These are phyloP conservation scores for Lichenostomus cassidix DNA, from an alignment of 2,113 vertebrate genomes.

Conservation along the genomic window DNA sequence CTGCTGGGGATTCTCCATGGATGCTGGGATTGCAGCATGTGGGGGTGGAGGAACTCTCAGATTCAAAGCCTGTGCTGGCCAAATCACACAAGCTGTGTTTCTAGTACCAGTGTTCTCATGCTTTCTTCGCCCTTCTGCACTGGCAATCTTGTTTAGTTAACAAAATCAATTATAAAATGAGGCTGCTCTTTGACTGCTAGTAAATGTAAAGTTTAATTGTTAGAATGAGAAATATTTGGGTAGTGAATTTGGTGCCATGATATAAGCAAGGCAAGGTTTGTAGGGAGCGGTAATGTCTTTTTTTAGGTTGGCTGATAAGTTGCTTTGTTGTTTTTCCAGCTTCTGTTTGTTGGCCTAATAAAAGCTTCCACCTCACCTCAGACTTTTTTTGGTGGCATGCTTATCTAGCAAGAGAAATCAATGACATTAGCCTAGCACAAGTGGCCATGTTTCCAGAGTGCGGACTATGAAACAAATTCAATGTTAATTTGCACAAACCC, in stretches of 20 bases:
- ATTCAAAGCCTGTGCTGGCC: neutral
- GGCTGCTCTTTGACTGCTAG: neutral
- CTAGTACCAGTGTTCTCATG: neutral
- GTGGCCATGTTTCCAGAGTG: neutral
- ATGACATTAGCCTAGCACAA: neutral
- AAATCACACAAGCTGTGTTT: neutral
- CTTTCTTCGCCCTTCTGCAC: neutral
- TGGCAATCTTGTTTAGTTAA: neutral
- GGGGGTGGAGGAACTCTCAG: neutral
- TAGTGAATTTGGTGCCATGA: neutral
- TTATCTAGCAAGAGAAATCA: neutral
- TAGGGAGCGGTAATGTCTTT: constrained; percentile 27
- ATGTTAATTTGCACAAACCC: neutral
- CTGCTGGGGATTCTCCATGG: neutral
- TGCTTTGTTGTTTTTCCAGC: neutral
- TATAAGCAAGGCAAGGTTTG: neutral
- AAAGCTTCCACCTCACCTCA: constrained; percentile 5
- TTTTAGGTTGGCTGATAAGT: constrained; percentile 14
- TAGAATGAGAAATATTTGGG: neutral
- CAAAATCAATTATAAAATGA: neutral
- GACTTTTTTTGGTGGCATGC: neutral
- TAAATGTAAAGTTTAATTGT: neutral
- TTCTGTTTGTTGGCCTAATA: neutral
- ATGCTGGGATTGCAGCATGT: neutral
- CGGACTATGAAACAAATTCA: neutral